Percentiles rank a stretch among this genome's conserved stretches.
Evolutionary conservation across 2,113 vertebrate genomes (phyloP).

Genomic region (Ivindomyrus marchei): DNA sequence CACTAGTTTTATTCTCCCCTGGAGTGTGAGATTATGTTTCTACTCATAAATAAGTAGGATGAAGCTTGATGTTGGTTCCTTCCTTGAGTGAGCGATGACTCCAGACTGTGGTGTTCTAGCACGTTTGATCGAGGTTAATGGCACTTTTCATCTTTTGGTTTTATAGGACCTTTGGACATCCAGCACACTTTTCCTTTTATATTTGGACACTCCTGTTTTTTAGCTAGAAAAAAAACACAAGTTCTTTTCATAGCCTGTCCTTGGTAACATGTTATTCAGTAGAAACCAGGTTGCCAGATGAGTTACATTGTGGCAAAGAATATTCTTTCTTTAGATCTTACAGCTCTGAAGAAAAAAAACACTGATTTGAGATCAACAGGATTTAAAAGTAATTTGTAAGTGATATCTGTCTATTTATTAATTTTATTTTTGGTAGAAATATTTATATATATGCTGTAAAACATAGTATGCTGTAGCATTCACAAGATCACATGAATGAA

Average conservation of each 20-base stretch:
- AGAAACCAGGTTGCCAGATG: not conserved
- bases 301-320: not conserved
- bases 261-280: not conserved
- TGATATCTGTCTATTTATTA: not conserved
- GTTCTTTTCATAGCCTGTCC: not conserved
- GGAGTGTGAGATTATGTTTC: slow-evolving; percentile 6
- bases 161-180: slow-evolving; percentile 18
- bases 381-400: not conserved
- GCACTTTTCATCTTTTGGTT: slow-evolving; percentile 15
- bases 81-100: not conserved
- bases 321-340: not conserved
- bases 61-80: slow-evolving; percentile 10
- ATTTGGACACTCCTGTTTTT: not conserved
- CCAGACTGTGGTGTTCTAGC: not conserved
- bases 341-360: not conserved
- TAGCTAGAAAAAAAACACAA: not conserved
- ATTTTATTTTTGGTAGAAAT: not conserved
- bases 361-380: not conserved
- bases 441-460: not conserved
- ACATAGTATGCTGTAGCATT: not conserved
- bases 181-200: slow-evolving; percentile 8
- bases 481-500: not conserved
- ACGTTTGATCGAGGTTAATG: slow-evolving; percentile 18
- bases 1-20: not conserved
- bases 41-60: slow-evolving; percentile 13